Conservation (phyloP, 2,113 vertebrate species). For the Thamnophis sirtalis region DNA sequence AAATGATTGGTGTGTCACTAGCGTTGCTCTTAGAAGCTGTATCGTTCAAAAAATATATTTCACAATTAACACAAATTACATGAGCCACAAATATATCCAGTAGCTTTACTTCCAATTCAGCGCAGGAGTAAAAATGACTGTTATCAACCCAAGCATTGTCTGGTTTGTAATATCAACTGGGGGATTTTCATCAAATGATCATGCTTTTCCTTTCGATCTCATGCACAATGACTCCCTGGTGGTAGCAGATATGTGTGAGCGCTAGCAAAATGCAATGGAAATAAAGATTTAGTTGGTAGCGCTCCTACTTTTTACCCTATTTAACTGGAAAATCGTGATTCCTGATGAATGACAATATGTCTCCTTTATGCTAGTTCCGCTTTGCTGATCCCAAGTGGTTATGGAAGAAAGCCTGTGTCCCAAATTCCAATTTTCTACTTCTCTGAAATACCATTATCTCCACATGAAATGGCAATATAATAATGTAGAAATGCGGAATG, state of each 20-base stretch:
- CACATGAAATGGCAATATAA: constrained; percentile 28
- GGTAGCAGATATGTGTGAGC: neutral
- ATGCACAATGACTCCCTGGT: neutral
- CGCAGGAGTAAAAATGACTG: neutral
- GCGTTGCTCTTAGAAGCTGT: neutral
- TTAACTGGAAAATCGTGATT: constrained; percentile 17
- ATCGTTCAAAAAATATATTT: neutral
- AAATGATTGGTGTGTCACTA: neutral
- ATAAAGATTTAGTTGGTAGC: neutral
- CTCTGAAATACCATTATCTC: constrained; percentile 37
- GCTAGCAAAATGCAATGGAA: neutral
- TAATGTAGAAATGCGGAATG: constrained; percentile 37
- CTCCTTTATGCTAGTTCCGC: constrained; percentile 8
- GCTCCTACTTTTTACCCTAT: neutral
- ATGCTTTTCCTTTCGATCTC: neutral
- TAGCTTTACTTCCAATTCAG: neutral
- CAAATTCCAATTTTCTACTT: constrained; percentile 25
- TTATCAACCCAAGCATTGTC: neutral
- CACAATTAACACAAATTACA: constrained; percentile 22
- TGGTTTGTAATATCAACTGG: neutral
- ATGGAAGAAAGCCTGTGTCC: neutral
- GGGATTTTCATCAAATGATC: neutral
- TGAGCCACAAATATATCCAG: neutral
- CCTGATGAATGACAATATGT: constrained; percentile 31
- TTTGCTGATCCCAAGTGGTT: constrained; percentile 27